Conservation (phyloP, 2,113 vertebrate species). For the Periophthalmus modestus region DNA sequence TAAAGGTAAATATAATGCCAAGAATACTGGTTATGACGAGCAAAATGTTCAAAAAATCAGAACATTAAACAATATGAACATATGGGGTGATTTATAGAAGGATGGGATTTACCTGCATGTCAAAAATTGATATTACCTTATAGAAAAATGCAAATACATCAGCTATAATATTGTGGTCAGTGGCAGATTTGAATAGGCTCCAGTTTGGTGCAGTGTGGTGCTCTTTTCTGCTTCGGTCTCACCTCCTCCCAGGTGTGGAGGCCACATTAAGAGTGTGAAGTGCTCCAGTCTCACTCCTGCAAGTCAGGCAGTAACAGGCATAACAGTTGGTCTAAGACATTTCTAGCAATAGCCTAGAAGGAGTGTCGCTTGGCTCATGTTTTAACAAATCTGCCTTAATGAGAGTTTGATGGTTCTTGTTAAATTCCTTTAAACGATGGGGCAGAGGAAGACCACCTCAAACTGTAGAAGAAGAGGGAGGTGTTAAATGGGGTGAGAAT, state of each 20-base stretch:
- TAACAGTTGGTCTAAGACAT: not conserved
- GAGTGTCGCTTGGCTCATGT: not conserved
- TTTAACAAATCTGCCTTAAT: not conserved
- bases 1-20: not conserved
- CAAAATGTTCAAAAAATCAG: too few species aligned
- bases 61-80: too few species aligned
- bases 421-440: not conserved
- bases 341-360: not conserved
- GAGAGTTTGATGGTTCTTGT: not conserved
- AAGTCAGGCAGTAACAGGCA: not conserved
- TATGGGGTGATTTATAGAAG: not conserved
- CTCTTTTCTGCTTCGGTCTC: not conserved
- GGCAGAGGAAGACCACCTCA: too few species aligned
- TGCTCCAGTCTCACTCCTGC: not conserved
- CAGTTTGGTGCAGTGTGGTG: not conserved
- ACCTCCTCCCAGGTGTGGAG: slow-evolving; percentile 1
- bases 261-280: not conserved
- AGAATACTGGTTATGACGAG: too few species aligned
- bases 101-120: not conserved
- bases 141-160: not conserved
- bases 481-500: too few species aligned
- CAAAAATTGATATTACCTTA: not conserved
- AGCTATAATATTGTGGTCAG: not conserved
- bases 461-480: too few species aligned
- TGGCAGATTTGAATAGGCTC: not conserved